Evolutionary conservation across 2,113 vertebrate species (phyloP), one percentile per base, ranked within the genome.

Genomic region (Mirounga angustirostris): DNA sequence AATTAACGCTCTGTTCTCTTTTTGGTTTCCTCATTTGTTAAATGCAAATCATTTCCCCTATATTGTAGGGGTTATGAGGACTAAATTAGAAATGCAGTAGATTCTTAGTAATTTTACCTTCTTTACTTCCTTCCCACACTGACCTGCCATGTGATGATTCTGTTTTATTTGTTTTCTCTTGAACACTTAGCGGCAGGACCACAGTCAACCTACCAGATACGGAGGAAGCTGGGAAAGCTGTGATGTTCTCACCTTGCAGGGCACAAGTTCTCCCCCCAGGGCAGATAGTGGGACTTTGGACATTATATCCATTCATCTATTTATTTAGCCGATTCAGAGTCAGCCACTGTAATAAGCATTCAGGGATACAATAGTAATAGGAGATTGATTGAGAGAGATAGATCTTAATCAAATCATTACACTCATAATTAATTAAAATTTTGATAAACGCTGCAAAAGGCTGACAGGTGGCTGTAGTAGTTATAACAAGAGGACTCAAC

Each of bases 341-440:
- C 63, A 14, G 86, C 1, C 69, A 84, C 59, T 87, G 74, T 94
- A 88, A 59, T 1, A 94, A 82, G 54, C 63, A 79, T 86, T 89
- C 56, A 67, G 67, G 46, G 83, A 83, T 50, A 92, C 18, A 7
- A 16, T 33, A 69, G 89, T 65, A 58, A 92, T 88, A 69, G 89
- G 89, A 73, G 91, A 95, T 81, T 80, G 46, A 91, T 54, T 84
- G 80, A 89, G 28, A 94, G 43, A 84, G 21, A 86, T 2, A 82
- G 86, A 73, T 80, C 36, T 86, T 76, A 78, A 63, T 79, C 74
- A 69, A 86, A 92, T 80, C 69, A 76, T 79, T 84, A 65, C 5
- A 59, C 56, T 74, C 16, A 50, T 87, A 91, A 69, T 73, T 89
- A 78, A 95, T 95, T 81, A 95, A 91, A 96, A 85, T 56, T 76